These are phyloP conservation scores for Megaceryle torquata DNA, from an alignment of 2,113 vertebrate species.

Conservation along the genomic window DNA sequence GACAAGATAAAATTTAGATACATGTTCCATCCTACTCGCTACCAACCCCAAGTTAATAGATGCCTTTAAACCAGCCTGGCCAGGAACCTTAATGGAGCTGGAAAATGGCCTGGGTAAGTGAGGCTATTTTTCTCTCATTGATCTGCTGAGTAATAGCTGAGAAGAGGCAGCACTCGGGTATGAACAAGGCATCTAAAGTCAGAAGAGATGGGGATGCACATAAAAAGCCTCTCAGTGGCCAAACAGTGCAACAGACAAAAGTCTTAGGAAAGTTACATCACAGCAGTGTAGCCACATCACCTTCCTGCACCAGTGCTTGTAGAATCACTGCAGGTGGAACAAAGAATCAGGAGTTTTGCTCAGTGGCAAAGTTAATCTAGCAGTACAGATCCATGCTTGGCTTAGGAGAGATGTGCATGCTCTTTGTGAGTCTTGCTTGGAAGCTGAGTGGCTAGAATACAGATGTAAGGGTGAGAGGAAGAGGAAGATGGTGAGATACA, in stretches of 20 bases:
- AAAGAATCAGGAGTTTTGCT: neutral
- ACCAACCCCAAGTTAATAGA: neutral
- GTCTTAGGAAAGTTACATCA: neutral
- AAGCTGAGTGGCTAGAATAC: neutral
- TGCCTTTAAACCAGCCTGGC: neutral
- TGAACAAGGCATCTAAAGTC: neutral
- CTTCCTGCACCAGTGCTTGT: neutral
- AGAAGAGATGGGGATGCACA: neutral
- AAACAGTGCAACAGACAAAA: neutral
- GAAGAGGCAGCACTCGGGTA: neutral
- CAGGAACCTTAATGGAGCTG: neutral
- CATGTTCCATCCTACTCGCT: neutral
- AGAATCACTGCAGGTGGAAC: neutral
- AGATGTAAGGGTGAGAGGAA: neutral
- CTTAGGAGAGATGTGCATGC: neutral
- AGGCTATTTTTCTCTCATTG: neutral
- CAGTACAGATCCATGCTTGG: neutral
- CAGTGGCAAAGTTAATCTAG: neutral
- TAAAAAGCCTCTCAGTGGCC: neutral
- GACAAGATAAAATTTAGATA: neutral
- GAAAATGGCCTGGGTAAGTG: neutral
- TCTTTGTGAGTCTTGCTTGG: neutral
- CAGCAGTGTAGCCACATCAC: neutral
- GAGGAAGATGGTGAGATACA: neutral
- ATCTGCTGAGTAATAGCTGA: neutral